Base-by-base conservation (phyloP, 2,113 vertebrate genomes). In the Mormoops blainvillei region DNA sequence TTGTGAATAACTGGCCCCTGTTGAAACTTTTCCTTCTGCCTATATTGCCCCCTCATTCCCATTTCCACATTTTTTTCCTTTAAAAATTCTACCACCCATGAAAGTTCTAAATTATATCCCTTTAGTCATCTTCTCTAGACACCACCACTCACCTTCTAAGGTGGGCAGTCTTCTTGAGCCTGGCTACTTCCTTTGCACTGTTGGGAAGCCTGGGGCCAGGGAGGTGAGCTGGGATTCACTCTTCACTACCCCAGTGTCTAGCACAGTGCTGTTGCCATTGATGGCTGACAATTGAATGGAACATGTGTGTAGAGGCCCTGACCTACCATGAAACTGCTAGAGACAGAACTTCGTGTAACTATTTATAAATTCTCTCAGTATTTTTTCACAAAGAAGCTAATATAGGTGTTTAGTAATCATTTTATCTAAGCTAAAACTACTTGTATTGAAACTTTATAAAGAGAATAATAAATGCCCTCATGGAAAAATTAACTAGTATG, bases 311-410 rank as follows among this genome's bases (percentile, higher is more conserved):
- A 38, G 74, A 92, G 90, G 77, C 95, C 92, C 91, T 95, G 81
- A 84, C 7, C 10, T 95, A 86, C 85, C 67, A 68, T 90, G 87
- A 94, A 88, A 77, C 93, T 98, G 94, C 97, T 83, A 97, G 93
- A 87, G 45, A 97, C 52, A 94, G 38, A 0, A 96, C 95, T 95
- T 67, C 92, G 97, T 96, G 89, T 87, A 96, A 68, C 70, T 78
- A 58, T 58, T 58, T 58, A 58, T 58, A 71, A 71, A 22, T 41
- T 92, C 10, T 94, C 92, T 96, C 89, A 92, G 87, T 94, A 91
- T 97, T 97, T 98, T 97, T 94, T 95, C 96, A 94, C 93, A 0
- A 36, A 52, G 78, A 90, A 97, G 81, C 54, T 85, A 89, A 73
- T 61, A 90, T 78, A 91, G 90, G 92, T 87, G 84, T 56, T 97